Conservation (phyloP, 1,140 invertebrate genomes). For the Drosophila aff. region DNA sequence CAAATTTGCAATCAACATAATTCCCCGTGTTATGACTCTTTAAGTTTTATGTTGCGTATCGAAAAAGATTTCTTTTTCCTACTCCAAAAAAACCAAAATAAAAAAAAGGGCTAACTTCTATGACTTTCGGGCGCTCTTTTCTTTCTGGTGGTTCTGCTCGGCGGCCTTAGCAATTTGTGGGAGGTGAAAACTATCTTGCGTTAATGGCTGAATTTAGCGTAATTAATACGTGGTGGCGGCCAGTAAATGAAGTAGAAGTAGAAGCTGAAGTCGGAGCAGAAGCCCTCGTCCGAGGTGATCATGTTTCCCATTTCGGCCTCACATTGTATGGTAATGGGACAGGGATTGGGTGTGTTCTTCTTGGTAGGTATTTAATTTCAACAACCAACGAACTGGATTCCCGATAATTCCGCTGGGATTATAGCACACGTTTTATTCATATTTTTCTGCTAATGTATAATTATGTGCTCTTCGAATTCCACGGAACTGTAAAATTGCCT, state of each 20-base stretch:
- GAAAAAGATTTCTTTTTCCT: constrained; percentile 43
- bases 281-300: constrained; percentile 25
- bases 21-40: constrained; percentile 73
- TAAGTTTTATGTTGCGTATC: constrained; percentile 56
- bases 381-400: constrained; percentile 17
- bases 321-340: constrained; percentile 70
- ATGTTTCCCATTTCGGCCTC: constrained; percentile 27
- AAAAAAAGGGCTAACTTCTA: constrained; percentile 1
- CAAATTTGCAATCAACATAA: constrained; percentile 84
- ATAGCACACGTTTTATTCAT: constrained; percentile 10
- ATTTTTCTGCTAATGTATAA: constrained; percentile 35
- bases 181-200: constrained; percentile 80
- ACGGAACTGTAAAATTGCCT: constrained; percentile 27
- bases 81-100: neutral
- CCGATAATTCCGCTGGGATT: constrained; percentile 28
- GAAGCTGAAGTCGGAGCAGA: constrained; percentile 14
- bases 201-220: constrained; percentile 78
- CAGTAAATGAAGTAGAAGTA: constrained; percentile 29
- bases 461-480: constrained; percentile 30
- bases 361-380: constrained; percentile 39
- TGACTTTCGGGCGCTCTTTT: constrained; percentile 16
- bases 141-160: constrained; percentile 57
- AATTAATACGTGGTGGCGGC: constrained; percentile 62
- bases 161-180: constrained; percentile 68
- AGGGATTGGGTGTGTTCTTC: constrained; percentile 15